Evolutionary conservation across 1,140 invertebrate genomes (phyloP).

Genomic region (Zaprionus ghesquierei): DNA sequence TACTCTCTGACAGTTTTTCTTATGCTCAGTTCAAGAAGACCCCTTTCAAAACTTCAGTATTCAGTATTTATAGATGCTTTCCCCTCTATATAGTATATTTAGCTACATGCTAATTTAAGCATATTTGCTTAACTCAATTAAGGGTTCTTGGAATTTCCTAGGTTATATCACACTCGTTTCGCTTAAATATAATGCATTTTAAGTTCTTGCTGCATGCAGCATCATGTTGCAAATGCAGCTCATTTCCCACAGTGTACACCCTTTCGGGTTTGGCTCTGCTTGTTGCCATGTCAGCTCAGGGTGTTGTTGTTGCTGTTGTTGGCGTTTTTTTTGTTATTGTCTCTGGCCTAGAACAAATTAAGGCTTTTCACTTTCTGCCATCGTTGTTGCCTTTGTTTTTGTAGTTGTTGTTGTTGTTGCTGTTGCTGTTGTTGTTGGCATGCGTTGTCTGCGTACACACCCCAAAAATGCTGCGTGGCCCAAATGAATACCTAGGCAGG

Average conservation of each 20-base stretch:
- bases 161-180: background rate
- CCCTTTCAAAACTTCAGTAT: background rate
- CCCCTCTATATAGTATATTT: background rate
- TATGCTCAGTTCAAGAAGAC: too few species aligned
- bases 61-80: background rate
- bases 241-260: background rate
- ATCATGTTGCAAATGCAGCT: background rate
- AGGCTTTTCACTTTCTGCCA: conserved; percentile 70
- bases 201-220: background rate
- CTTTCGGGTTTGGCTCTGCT: background rate
- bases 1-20: too few species aligned
- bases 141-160: background rate
- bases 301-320: conserved; percentile 5
- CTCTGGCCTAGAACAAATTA: conserved; percentile 62
- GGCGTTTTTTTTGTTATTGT: too few species aligned
- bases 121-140: background rate
- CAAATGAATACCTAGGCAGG: conserved; percentile 71
- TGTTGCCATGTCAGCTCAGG: background rate
- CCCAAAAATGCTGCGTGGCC: conserved; percentile 57
- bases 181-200: background rate
- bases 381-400: conserved; percentile 5
- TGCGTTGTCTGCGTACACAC: conserved; percentile 27
- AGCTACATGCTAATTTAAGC: background rate
- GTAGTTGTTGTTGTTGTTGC: conserved; percentile 10
- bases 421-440: conserved; percentile 24